These are phyloP conservation scores for Chroicocephalus ridibundus DNA, from an alignment of 2,113 vertebrate genomes.

Conservation along the genomic window DNA sequence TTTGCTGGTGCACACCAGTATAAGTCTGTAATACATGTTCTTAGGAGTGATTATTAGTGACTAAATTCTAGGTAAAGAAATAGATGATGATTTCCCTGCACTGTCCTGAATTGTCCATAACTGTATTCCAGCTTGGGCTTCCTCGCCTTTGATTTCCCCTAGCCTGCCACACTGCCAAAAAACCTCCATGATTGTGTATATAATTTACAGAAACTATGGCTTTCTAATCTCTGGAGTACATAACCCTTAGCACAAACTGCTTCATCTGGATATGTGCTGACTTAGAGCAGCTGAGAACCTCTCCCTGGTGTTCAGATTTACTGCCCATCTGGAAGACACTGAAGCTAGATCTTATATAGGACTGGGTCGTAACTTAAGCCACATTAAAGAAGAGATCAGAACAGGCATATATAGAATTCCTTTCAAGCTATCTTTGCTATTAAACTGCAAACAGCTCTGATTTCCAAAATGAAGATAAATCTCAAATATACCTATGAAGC, in stretches of 20 bases:
- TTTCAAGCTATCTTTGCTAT: constrained; percentile 15
- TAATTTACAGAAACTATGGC: background rate
- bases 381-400: constrained; percentile 54
- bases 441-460: background rate
- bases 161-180: background rate
- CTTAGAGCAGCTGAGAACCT: constrained; percentile 23
- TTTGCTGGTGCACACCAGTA: background rate
- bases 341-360: background rate
- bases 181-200: background rate
- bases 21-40: background rate
- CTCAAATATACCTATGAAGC: background rate
- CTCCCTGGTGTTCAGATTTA: constrained; percentile 23
- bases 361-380: background rate
- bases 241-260: background rate
- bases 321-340: constrained; percentile 53
- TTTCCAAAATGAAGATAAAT: background rate
- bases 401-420: background rate
- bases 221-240: background rate
- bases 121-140: background rate
- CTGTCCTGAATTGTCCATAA: background rate
- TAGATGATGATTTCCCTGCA: background rate
- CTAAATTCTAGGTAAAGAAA: background rate
- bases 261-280: constrained; percentile 24
- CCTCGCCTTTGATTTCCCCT: background rate
- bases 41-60: background rate